Base-by-base conservation (phyloP, 2,797 vertebrate genomes). In the Spheniscus humboldti region DNA sequence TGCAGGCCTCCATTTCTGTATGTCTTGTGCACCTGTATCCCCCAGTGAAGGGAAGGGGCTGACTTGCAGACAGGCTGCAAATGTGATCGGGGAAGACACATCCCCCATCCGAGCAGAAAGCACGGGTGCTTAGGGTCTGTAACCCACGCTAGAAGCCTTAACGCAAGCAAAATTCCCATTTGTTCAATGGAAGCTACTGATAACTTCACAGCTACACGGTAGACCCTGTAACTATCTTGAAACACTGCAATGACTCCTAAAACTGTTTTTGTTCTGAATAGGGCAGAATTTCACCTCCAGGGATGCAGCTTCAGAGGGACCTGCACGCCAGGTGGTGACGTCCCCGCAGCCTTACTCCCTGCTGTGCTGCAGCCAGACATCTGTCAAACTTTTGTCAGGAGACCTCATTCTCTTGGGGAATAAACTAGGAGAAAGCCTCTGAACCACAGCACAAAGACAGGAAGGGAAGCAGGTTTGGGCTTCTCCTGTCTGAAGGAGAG, bases 1-100 rank as follows among this genome's bases (percentile, higher is more conserved):
- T 30, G 37, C 45, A 93, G 48, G 76, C 69, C 78, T 92, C 66
- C 57, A 53, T 92, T 95, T 95, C 73, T 91, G 59, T 69, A 3
- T 6, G 7, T 17, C 30, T 18, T 33, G 35, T 75, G 79, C 86
- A 96, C 93, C 94, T 92, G 79, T 56, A 39, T 41, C 8, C 60
- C 59, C 68, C 74, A 53, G 78, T 2, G 7, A 75, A 74, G 57
- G 17, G 68, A 79, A 35, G 23, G 56, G 80, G 35, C 3, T 79
- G 62, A 50, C 24, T 43, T 89, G 48, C 72, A 90, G 67, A 47
- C 67, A 57, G 68, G 53, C 68, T 72, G 90, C 62, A 64, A 57
- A 74, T 0, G 0, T 2, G 14, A 22, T 27, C 0, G 0, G 28
- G 59, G 81, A 50, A 95, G 66, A 79, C 7, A 53, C 37, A 62